A percentile compares a stretch with the other conserved stretches of the same genome.
Evolutionary conservation across 2,888 invertebrate species (phyloP).

Genomic region (Acanthosoma haemorrhoidale): DNA sequence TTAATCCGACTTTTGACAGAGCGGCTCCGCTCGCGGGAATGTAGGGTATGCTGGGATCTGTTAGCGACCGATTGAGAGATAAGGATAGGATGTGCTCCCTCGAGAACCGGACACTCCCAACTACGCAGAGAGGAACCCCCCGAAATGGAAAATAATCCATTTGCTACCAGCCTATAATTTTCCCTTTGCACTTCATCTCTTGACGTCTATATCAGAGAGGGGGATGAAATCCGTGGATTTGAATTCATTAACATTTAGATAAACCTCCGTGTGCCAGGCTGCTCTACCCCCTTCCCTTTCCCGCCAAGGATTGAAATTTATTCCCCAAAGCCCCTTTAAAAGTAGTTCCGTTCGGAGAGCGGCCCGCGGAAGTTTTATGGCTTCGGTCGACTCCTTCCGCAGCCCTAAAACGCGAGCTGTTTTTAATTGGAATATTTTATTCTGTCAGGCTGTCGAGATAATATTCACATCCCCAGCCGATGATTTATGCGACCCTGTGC

Average conservation of each 20-base stretch:
- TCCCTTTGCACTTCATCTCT: constrained; percentile 24
- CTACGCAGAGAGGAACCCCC: not conserved
- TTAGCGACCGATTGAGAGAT: not conserved
- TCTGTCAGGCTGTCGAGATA: not conserved
- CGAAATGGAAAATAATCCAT: constrained; percentile 26
- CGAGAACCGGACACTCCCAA: not conserved
- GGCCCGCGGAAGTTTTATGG: not conserved
- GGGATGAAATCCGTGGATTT: constrained; percentile 25
- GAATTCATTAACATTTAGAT: constrained; percentile 29
- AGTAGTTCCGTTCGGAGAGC: not conserved
- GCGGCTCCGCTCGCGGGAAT: not conserved
- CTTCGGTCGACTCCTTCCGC: no score
- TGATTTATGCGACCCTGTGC: not conserved
- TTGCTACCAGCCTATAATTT: constrained; percentile 23
- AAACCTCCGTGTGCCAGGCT: not conserved
- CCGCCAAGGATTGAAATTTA: constrained; percentile 24
- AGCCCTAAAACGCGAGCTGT: not conserved
- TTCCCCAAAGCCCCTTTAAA: constrained; percentile 8
- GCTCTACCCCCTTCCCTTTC: not conserved
- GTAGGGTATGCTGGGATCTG: not conserved
- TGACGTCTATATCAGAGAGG: constrained; percentile 22
- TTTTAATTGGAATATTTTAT: not conserved
- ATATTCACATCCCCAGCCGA: not conserved
- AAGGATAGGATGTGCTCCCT: constrained; percentile 3
- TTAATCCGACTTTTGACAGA: not conserved